phyloP scores from a whole-genome alignment of 2,888 invertebrate genomes.

The Melinaea marsaeus region DNA sequence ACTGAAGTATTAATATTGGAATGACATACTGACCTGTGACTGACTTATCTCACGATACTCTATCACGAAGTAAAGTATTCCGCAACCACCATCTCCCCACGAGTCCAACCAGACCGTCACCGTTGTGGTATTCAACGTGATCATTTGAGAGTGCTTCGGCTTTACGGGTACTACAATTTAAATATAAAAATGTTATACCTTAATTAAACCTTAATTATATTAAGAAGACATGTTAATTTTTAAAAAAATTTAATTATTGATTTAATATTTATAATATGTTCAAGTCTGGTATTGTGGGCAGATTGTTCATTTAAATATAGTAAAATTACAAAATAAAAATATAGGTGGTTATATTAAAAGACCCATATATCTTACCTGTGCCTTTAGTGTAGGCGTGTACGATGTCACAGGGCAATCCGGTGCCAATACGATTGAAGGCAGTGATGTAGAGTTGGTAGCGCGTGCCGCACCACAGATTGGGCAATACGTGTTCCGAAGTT shows the following conservation, averaged over 20 bases:
- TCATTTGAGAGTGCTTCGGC: slow-evolving; percentile 87
- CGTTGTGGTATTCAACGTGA: slow-evolving; percentile 90
- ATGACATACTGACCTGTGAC: slow-evolving; percentile 57
- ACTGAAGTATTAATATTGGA: background rate
- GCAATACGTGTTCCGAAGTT: slow-evolving; percentile 86
- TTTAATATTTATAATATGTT: no score
- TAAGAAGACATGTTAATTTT: no score
- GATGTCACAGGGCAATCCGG: slow-evolving; percentile 92
- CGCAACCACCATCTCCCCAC: slow-evolving; percentile 94
- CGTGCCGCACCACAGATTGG: slow-evolving; percentile 92
- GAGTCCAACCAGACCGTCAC: slow-evolving; percentile 91
- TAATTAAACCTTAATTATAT: no score
- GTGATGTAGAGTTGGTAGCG: slow-evolving; percentile 92
- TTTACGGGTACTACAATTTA: slow-evolving; percentile 82
- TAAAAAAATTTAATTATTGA: no score
- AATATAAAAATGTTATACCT: background rate
- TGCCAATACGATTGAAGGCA: slow-evolving; percentile 93
- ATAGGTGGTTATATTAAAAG: background rate
- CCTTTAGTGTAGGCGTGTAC: slow-evolving; percentile 91
- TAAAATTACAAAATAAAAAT: background rate
- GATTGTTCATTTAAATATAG: background rate
- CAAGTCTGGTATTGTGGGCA: no score
- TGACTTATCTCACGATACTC: slow-evolving; percentile 84
- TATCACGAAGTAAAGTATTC: slow-evolving; percentile 90
- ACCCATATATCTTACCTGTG: slow-evolving; percentile 74